These are phyloP conservation scores for Apotomis capreana DNA, from an alignment of 2,888 invertebrate species.

Conservation along the genomic window DNA sequence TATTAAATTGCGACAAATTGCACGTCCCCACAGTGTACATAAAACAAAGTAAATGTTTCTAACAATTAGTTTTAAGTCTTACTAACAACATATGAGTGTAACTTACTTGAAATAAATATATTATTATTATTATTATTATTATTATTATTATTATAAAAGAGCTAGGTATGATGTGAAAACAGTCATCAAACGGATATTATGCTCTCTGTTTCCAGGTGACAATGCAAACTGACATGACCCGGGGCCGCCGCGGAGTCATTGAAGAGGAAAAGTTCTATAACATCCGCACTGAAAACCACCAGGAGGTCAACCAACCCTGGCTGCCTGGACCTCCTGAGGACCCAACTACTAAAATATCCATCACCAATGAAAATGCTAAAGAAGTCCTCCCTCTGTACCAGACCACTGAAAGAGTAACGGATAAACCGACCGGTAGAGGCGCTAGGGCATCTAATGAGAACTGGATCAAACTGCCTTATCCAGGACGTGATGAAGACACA, in stretches of 20 bases:
- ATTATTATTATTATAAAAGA: too few species aligned
- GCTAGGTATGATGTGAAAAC: too few species aligned
- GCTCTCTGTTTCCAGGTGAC: slow-evolving; percentile 55
- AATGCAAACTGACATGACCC: slow-evolving; percentile 56
- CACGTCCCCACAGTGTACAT: too few species aligned
- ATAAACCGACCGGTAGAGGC: slow-evolving; percentile 83
- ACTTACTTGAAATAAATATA: too few species aligned
- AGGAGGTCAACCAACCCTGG: slow-evolving; percentile 64
- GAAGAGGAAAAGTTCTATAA: slow-evolving; percentile 78
- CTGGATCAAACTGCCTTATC: slow-evolving; percentile 85
- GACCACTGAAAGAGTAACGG: slow-evolving; percentile 75
- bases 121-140: too few species aligned
- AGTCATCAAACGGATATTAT: not conserved
- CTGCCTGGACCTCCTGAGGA: slow-evolving; percentile 74
- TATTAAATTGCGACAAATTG: too few species aligned
- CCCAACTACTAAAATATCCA: slow-evolving; percentile 73
- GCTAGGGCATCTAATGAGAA: slow-evolving; percentile 84
- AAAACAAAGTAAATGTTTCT: too few species aligned
- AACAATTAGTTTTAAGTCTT: too few species aligned
- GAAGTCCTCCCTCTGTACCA: slow-evolving; percentile 64
- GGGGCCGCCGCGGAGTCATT: slow-evolving; percentile 76
- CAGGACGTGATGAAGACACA: slow-evolving; percentile 64
- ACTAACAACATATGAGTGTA: too few species aligned
- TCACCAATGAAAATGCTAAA: slow-evolving; percentile 65
- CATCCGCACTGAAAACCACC: slow-evolving; percentile 63